Percentiles rank a stretch among this genome's conserved stretches.
Conservation (phyloP, 2,113 vertebrate genomes). For the Fregetta grallaria region DNA sequence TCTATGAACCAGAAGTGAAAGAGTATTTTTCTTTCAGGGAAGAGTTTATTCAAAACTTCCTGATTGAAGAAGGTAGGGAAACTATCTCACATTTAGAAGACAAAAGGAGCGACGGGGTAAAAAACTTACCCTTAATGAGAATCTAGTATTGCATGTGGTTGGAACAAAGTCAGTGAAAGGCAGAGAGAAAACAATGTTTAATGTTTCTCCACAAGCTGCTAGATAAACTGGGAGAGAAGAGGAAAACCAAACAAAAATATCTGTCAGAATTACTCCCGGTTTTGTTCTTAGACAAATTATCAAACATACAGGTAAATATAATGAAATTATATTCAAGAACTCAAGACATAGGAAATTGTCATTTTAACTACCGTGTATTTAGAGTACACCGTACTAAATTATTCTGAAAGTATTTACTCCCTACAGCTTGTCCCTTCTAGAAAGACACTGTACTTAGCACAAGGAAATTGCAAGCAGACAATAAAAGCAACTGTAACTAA, state of each 20-base stretch:
- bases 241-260: background rate
- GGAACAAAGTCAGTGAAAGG: constrained; percentile 97
- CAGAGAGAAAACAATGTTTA: constrained; percentile 94
- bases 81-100: background rate
- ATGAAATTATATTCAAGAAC: background rate
- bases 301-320: background rate
- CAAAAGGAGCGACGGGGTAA: background rate
- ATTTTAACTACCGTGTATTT: background rate
- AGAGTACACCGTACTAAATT: background rate
- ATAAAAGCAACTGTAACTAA: background rate
- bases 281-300: background rate
- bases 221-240: constrained; percentile 86
- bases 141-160: constrained; percentile 88
- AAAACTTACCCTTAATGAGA: constrained; percentile 85
- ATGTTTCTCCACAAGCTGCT: constrained; percentile 94
- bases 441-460: background rate
- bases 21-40: background rate
- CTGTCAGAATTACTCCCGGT: background rate
- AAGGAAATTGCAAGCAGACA: background rate
- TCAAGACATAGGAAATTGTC: background rate
- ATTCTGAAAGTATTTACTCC: background rate
- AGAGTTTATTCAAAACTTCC: background rate
- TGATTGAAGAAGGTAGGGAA: background rate
- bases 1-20: background rate
- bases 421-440: background rate